Conservation (phyloP, 2,113 vertebrate species). For the Montifringilla adamsi region DNA sequence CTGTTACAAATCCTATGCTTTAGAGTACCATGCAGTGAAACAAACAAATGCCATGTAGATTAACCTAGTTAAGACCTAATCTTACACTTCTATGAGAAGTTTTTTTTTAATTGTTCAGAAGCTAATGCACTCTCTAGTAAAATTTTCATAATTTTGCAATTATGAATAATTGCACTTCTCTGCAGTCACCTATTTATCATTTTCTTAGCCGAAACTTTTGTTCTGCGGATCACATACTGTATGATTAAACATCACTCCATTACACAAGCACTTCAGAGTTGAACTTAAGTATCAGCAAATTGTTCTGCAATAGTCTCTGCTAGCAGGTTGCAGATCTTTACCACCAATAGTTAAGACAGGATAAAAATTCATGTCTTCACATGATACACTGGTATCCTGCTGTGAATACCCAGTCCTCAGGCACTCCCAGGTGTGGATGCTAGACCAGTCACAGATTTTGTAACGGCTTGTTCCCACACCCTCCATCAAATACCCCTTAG, state of each 20-base stretch:
- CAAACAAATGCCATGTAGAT: neutral
- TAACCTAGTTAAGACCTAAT: neutral
- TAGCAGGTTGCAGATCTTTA: neutral
- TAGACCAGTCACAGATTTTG: neutral
- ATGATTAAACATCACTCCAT: neutral
- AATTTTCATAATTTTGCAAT: neutral
- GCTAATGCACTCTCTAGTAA: slow-evolving; percentile 17
- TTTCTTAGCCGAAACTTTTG: neutral
- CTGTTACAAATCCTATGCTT: slow-evolving; percentile 31
- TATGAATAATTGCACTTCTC: neutral
- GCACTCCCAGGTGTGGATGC: neutral
- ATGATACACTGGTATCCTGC: neutral
- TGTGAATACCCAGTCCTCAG: neutral
- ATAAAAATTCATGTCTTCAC: neutral
- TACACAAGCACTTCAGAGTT: neutral
- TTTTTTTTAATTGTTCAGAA: neutral
- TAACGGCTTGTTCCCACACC: neutral
- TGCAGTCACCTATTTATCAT: neutral
- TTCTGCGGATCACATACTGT: neutral
- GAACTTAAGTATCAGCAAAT: neutral
- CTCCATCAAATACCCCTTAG: neutral
- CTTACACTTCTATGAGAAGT: neutral
- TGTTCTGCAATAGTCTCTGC: neutral
- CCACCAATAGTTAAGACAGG: neutral
- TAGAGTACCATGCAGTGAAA: slow-evolving; percentile 34